Base-by-base conservation (phyloP, 2,888 invertebrate species). In the Brachylomia viminalis region DNA sequence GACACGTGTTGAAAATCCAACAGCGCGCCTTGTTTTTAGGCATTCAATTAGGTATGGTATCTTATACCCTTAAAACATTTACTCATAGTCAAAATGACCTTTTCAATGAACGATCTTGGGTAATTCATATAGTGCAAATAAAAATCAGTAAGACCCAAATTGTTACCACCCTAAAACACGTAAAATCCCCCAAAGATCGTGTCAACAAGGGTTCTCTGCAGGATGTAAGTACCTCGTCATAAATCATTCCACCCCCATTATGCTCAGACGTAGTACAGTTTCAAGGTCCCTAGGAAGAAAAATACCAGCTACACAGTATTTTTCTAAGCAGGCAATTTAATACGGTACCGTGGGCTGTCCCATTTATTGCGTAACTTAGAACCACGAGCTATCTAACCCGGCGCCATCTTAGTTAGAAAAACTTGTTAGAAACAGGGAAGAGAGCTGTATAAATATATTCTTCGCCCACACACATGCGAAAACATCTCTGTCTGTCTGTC, bases 381-480 rank as follows among this genome's bases (percentile, higher is more conserved):
- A 11, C 62, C 47, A 17, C n/a, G 20, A 47, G 59, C n/a, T 27
- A 47, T 38, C 10, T n/a, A 49, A 30, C 27, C 11, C 70, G 27
- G 42, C 38, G 52, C 72, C 67, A 77, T 77, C 77, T 62, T 52
- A 45, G 69, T 67, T 58, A 58, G 67, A 76, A 67, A 66, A 77
- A 62, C 49, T 72, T 56, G 56, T 72, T 72, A 38, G 27, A 68
- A 65, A 69, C 45, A 47, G 7, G 56, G 38, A 65, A 42, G 23
- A 2, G 15, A 54, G 30, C 6, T 73, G 45, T 45, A 38, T 42
- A 10, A 10, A 42, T 42, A 42, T 10, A 42, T 42, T 8, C 42
- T 42, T 42, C 5, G 38, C 38, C 38, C 38, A 38, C 6, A 42
- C 10, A 42, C 42, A 42, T 42, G 10, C 42, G 10, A 8, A 42